Conservation (phyloP, 1,140 invertebrate species). For the Atta colombica region DNA sequence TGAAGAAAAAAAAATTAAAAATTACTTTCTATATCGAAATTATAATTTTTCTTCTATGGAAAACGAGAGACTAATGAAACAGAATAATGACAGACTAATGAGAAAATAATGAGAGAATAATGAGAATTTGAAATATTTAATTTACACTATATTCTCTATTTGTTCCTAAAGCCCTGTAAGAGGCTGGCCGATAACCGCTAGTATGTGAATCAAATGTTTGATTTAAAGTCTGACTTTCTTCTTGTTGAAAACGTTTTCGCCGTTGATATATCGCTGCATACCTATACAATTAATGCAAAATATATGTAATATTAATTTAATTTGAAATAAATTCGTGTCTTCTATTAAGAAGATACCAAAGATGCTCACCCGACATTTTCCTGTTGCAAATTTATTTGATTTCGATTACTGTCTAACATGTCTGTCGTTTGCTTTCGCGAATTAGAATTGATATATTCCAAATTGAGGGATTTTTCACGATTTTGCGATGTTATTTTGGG, state of each 20-base stretch:
- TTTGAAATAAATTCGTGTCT: background rate
- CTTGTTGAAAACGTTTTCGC: constrained; percentile 64
- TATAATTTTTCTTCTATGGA: background rate
- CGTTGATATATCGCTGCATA: constrained; percentile 55
- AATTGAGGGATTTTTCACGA: constrained; percentile 55
- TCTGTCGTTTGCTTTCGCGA: constrained; percentile 50
- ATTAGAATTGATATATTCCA: constrained; percentile 42
- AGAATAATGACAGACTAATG: too few species aligned
- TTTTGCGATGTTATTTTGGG: constrained; percentile 40
- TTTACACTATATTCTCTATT: constrained; percentile 60
- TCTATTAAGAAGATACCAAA: background rate
- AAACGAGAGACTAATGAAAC: background rate
- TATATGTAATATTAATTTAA: constrained; percentile 3
- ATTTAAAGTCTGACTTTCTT: constrained; percentile 49
- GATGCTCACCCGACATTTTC: constrained; percentile 60
- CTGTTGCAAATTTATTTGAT: constrained; percentile 51
- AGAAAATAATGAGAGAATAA: background rate
- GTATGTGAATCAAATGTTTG: constrained; percentile 56
- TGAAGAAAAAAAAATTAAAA: background rate
- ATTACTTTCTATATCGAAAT: background rate
- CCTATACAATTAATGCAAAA: constrained; percentile 30
- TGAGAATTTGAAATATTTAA: background rate
- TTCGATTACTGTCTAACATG: constrained; percentile 15
- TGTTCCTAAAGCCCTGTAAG: background rate
- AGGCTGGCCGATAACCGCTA: constrained; percentile 5